Evolutionary conservation across 1,140 invertebrate genomes (phyloP).

Genomic region (Vollenhovia emeryi): DNA sequence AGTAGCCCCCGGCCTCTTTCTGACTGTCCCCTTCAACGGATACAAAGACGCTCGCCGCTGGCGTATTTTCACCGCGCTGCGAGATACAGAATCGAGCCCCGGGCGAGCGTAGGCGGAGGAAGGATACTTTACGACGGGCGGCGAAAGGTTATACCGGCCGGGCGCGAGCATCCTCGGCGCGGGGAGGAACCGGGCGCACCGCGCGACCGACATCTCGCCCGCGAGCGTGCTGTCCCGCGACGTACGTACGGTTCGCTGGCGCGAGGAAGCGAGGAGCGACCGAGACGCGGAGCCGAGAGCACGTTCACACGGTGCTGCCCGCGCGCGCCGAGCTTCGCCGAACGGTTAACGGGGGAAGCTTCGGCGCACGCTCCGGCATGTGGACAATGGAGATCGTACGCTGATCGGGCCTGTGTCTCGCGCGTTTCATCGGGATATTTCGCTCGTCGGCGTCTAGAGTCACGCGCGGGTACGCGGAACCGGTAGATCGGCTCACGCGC

Average conservation of each 20-base stretch:
- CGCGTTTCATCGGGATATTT: slow-evolving; percentile 42
- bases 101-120: not conserved
- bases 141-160: not conserved
- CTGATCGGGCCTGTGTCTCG: too few relatives aligned
- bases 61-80: too few relatives aligned
- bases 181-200: not conserved
- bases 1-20: too few relatives aligned
- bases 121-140: not conserved
- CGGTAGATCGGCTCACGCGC: not conserved
- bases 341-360: slow-evolving; percentile 47
- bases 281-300: not conserved
- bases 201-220: not conserved
- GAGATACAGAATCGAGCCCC: too few relatives aligned
- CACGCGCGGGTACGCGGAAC: not conserved
- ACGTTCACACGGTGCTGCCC: slow-evolving; percentile 41
- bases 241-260: not conserved
- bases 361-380: too few relatives aligned
- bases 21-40: too few relatives aligned
- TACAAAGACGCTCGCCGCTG: too few relatives aligned
- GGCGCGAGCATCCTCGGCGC: not conserved
- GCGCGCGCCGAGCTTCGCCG: not conserved
- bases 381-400: too few relatives aligned
- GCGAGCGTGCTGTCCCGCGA: too few relatives aligned
- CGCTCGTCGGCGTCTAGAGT: not conserved
- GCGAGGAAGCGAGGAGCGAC: not conserved